Evolutionary conservation across 2,113 vertebrate species (phyloP).

Genomic region (Castor canadensis): DNA sequence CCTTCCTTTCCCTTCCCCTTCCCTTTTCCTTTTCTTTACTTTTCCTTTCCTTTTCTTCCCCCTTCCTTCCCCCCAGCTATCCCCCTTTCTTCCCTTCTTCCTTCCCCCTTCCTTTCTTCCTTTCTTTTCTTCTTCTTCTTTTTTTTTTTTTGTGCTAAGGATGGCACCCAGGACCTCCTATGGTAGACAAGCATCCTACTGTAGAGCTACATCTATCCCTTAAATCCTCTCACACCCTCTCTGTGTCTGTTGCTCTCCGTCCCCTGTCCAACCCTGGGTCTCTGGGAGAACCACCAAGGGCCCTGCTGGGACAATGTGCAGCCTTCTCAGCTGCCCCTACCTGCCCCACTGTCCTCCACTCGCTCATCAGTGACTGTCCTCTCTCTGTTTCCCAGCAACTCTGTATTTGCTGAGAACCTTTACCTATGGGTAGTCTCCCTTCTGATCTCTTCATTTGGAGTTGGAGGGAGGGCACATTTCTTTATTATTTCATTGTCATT

Average conservation of each 20-base stretch:
- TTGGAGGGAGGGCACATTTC: background rate
- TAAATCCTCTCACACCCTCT: fast-evolving
- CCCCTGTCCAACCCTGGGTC: fast-evolving
- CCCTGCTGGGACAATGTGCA: background rate
- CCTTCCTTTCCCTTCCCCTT: no score
- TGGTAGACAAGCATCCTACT: background rate
- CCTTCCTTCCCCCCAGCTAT: no score
- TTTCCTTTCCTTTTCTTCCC: no score
- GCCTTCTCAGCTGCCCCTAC: background rate
- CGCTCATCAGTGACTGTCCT: fast-evolving
- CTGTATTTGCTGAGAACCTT: background rate
- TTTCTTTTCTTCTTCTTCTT: no score
- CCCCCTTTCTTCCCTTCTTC: no score
- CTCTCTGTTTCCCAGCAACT: background rate
- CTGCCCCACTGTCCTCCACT: background rate
- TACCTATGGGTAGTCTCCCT: background rate
- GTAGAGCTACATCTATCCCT: background rate
- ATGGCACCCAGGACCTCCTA: background rate
- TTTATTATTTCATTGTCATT: background rate
- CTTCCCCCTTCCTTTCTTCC: no score
- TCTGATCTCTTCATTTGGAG: background rate
- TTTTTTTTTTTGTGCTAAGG: no score
- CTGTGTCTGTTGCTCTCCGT: background rate
- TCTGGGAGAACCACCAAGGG: background rate
- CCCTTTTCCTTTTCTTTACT: no score